Base-by-base conservation (phyloP, 2,797 vertebrate species). In the Gymnopithys bicolor region DNA sequence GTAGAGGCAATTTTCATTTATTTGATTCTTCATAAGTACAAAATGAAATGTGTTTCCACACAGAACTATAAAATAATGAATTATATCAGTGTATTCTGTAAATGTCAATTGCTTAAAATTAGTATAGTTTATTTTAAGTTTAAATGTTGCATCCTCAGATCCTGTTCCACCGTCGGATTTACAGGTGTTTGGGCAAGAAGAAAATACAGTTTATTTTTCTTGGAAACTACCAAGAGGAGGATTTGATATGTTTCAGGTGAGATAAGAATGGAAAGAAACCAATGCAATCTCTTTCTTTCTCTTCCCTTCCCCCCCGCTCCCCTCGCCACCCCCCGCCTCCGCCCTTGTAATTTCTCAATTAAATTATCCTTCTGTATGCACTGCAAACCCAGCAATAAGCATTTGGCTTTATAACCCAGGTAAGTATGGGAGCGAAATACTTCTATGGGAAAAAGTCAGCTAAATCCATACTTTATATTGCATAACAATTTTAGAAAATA, bases 171-270 rank as follows among this genome's bases (percentile, higher is more conserved):
- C 99, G 13, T 97, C 97, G 88, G 97, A 98, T 90, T 93, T 99
- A 58, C 86, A 97, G 77, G 97, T 98, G 88, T 97, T 98, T 63
- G 98, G 98, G 58, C 97, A 98, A 86, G 97, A 98, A 79, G 98
- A 98, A 90, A 98, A 97, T 33, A 96, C 97, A 30, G 93, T 98
- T 80, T 98, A 98, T 96, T 94, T 99, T 83, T 98, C 98, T 85
- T 99, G 98, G 99, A 98, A 97, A 87, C 85, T 92, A 39, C 98
- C 98, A 75, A 88, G 73, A 60, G 98, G 98, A 87, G 96, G 95
- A 81, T 98, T 98, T 96, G 97, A 98, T 73, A 96, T 95, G 55
- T 99, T 98, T 97, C 98, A 98, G 98, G 99, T 99, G 60, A 96
- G 92, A 51, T 80, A 43, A 32, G 19, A 60, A 49, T 45, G 22